Conservation (phyloP, 2,888 invertebrate species). For the Latrodectus hesperus region DNA sequence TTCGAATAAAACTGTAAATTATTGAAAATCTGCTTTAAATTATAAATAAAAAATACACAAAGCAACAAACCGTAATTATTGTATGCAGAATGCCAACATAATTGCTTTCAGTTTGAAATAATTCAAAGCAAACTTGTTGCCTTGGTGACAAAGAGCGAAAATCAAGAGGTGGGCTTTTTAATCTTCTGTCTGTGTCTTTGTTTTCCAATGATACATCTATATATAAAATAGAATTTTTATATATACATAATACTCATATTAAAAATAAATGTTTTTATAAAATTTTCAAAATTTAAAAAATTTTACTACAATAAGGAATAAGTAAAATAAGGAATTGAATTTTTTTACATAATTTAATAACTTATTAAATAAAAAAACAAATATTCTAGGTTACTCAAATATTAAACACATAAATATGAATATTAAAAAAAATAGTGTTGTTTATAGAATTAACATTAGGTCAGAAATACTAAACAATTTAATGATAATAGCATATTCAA, state of each 20-base stretch:
- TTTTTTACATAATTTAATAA: not conserved
- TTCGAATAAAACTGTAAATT: not conserved
- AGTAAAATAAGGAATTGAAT: too few relatives aligned
- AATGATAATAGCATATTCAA: too few relatives aligned
- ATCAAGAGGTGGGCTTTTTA: constrained; percentile 51
- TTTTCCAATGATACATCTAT: constrained; percentile 32
- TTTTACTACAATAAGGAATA: too few relatives aligned
- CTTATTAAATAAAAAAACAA: not conserved
- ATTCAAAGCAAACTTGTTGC: constrained; percentile 90
- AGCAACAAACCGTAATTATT: constrained; percentile 84
- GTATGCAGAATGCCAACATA: constrained; percentile 96
- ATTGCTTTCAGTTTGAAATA: constrained; percentile 97
- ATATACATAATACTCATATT: too few relatives aligned
- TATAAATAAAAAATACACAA: not conserved
- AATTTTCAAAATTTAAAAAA: too few relatives aligned
- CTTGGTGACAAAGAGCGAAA: constrained; percentile 78
- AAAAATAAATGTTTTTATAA: too few relatives aligned
- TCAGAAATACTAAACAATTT: too few relatives aligned
- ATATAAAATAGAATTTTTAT: not conserved
- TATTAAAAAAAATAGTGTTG: too few relatives aligned
- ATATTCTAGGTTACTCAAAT: not conserved
- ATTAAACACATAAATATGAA: too few relatives aligned
- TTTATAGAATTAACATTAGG: too few relatives aligned
- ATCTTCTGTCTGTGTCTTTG: not conserved
- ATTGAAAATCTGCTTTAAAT: not conserved